phyloP scores from a whole-genome alignment of 2,888 invertebrate species.

The Acheta domesticus region DNA sequence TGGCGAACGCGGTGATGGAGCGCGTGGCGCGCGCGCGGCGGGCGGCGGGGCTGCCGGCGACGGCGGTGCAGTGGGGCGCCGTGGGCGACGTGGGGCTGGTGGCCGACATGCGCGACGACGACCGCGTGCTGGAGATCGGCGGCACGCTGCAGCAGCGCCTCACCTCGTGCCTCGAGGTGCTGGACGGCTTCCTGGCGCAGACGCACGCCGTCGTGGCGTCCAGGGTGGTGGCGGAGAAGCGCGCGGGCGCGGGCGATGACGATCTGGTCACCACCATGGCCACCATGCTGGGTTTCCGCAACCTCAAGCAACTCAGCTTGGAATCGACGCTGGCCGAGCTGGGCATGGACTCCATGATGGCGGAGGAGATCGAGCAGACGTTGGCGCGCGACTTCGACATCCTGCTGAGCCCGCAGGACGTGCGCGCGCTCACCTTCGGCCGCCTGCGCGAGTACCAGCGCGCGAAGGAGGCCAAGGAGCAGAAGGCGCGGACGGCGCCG shows the following conservation, averaged over 20 bases:
- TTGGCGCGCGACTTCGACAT: slow-evolving; percentile 86
- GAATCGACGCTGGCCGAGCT: slow-evolving; percentile 71
- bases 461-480: not conserved
- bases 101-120: slow-evolving; percentile 51
- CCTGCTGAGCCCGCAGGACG: slow-evolving; percentile 79
- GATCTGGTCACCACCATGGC: not conserved
- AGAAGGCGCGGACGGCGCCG: not conserved
- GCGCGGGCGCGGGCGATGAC: not conserved
- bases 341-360: slow-evolving; percentile 97
- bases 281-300: slow-evolving; percentile 46
- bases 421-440: slow-evolving; percentile 74
- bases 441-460: slow-evolving; percentile 23
- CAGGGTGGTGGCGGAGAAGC: slow-evolving; percentile 83
- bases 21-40: slow-evolving; percentile 74
- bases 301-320: slow-evolving; percentile 64
- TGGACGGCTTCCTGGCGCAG: slow-evolving; percentile 66
- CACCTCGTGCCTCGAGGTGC: slow-evolving; percentile 70
- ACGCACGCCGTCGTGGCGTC: slow-evolving; percentile 66
- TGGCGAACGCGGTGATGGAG: slow-evolving; percentile 88
- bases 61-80: slow-evolving; percentile 92
- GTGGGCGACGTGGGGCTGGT: slow-evolving; percentile 78
- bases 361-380: slow-evolving; percentile 91
- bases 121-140: slow-evolving; percentile 42
- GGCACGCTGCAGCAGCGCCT: slow-evolving; percentile 86
- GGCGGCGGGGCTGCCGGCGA: slow-evolving; percentile 66